phyloP scores from a whole-genome alignment of 2,113 vertebrate species.

The Prionailurus bengalensis region DNA sequence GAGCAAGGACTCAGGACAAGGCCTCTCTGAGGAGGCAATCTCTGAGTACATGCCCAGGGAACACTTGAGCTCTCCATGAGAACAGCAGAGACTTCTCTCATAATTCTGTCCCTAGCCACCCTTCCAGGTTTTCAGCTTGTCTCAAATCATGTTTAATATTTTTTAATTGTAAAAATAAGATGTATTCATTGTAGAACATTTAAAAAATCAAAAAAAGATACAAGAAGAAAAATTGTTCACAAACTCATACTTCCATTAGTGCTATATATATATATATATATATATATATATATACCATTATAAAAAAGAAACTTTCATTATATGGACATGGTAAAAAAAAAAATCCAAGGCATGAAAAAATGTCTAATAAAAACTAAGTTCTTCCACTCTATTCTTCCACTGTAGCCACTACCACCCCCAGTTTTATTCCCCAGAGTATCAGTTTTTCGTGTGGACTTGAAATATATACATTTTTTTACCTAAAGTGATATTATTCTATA shows the following conservation, averaged over 20 bases:
- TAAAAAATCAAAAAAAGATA: constrained; percentile 32
- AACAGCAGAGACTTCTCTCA: not conserved
- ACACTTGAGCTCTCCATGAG: not conserved
- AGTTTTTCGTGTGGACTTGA: constrained; percentile 28
- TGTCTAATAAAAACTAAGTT: constrained; percentile 44
- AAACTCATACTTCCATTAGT: not conserved
- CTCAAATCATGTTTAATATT: constrained; percentile 23
- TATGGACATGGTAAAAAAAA: not conserved
- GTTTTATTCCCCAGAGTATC: constrained; percentile 61
- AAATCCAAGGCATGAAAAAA: constrained; percentile 53
- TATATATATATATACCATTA: not conserved
- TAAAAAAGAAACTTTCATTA: constrained; percentile 45
- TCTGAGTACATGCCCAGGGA: not conserved
- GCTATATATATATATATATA: not conserved
- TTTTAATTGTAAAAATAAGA: constrained; percentile 36
- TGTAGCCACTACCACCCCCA: not conserved
- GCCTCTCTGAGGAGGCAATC: not conserved
- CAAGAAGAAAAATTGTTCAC: constrained; percentile 38
- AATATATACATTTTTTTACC: not conserved
- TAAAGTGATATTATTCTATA: constrained; percentile 54
- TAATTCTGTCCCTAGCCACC: not conserved
- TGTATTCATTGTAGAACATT: not conserved
- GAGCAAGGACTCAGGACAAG: not conserved
- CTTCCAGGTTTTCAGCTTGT: not conserved
- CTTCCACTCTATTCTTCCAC: not conserved